phyloP scores from a whole-genome alignment of 2,888 invertebrate species.

The Agapetus fuscipes region DNA sequence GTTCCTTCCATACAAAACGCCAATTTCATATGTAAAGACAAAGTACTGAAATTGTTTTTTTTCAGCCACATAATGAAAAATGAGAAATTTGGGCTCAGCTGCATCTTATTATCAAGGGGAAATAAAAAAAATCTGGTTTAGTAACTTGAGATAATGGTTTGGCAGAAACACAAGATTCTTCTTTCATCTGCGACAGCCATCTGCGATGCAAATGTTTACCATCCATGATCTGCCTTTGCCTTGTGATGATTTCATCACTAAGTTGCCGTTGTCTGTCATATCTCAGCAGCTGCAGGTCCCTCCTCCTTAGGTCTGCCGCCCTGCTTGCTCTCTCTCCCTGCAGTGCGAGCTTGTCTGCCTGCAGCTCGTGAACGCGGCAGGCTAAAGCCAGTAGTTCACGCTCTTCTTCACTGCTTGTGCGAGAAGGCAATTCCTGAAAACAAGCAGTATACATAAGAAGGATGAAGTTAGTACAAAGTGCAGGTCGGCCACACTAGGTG shows the following conservation, averaged over 20 bases:
- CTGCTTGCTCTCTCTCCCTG: slow-evolving; percentile 79
- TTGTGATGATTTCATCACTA: slow-evolving; percentile 84
- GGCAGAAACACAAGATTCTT: no score
- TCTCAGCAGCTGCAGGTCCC: slow-evolving; percentile 73
- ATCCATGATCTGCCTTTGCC: slow-evolving; percentile 78
- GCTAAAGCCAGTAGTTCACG: slow-evolving; percentile 79
- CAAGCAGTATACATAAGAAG: slow-evolving; percentile 4
- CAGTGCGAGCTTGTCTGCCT: slow-evolving; percentile 88
- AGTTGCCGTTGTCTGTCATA: slow-evolving; percentile 77
- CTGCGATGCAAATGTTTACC: no score
- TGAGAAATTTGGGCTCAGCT: no score
- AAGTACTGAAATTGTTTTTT: no score
- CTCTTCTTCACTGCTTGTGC: slow-evolving; percentile 81
- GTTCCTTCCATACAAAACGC: no score
- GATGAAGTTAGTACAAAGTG: not conserved
- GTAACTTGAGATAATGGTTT: no score
- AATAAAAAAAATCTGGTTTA: no score
- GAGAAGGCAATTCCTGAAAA: slow-evolving; percentile 70
- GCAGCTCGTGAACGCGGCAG: slow-evolving; percentile 86
- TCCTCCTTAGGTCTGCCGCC: slow-evolving; percentile 75
- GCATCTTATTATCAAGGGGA: no score
- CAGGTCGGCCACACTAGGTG: no score
- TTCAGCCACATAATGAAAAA: no score
- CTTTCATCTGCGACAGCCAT: no score
- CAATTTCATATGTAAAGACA: no score